Conservation (phyloP, 2,888 invertebrate species). For the Halictus ligatus region DNA sequence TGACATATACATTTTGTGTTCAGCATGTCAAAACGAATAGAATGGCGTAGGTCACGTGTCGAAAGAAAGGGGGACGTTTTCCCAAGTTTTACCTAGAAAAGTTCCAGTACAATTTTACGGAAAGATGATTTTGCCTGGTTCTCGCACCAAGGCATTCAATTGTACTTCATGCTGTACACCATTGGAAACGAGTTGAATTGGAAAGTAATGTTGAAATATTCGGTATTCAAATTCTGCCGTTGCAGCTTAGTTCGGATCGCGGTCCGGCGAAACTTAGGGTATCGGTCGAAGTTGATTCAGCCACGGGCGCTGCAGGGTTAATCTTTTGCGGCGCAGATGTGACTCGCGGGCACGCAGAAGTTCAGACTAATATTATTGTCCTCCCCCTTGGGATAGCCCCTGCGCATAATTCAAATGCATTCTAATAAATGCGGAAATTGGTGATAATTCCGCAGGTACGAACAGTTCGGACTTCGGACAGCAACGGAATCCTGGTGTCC, state of each 20-base stretch:
- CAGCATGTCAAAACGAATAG: too few species aligned
- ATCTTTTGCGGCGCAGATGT: constrained; percentile 21
- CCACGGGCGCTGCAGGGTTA: constrained; percentile 10
- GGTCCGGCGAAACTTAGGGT: not conserved
- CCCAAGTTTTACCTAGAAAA: too few species aligned
- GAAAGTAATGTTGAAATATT: not conserved
- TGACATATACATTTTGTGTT: too few species aligned
- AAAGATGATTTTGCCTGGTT: too few species aligned
- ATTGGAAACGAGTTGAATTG: not conserved
- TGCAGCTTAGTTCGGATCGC: not conserved
- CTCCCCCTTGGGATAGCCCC: constrained; percentile 14
- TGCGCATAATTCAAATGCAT: constrained; percentile 2
- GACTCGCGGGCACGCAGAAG: constrained; percentile 18
- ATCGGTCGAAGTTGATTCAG: constrained; percentile 14
- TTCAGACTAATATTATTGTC: constrained; percentile 31
- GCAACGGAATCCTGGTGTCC: not conserved
- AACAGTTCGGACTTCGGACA: not conserved
- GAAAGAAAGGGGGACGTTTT: too few species aligned
- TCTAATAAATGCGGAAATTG: constrained; percentile 6
- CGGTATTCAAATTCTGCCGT: not conserved
- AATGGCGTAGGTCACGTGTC: too few species aligned
- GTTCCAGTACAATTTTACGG: too few species aligned
- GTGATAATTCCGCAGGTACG: not conserved
- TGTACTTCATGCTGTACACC: not conserved
- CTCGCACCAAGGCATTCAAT: not conserved